These are phyloP conservation scores for Zeuzera pyrina DNA, from an alignment of 2,888 invertebrate species.

Conservation along the genomic window DNA sequence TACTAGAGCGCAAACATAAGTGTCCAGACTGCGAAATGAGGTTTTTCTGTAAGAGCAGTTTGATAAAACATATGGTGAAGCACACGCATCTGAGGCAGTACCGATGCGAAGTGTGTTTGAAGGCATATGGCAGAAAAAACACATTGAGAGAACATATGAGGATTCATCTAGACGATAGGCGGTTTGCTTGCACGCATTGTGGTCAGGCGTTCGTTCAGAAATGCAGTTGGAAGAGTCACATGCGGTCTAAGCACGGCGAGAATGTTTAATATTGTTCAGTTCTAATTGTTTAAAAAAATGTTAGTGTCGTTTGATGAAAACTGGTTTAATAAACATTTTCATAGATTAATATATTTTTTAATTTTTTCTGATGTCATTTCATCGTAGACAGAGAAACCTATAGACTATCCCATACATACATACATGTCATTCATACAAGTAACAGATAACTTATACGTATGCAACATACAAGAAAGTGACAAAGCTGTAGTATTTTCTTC, in stretches of 20 bases:
- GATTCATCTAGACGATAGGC: slow-evolving; percentile 29
- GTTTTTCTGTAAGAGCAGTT: slow-evolving; percentile 28
- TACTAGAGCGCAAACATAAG: slow-evolving; percentile 43
- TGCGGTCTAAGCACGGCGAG: slow-evolving; percentile 33
- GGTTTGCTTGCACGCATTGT: slow-evolving; percentile 29
- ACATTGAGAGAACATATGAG: slow-evolving; percentile 41
- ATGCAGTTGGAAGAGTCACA: slow-evolving; percentile 47
- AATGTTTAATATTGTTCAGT: no score
- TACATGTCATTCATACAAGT: no score
- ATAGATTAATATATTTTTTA: no score
- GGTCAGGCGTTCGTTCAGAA: slow-evolving; percentile 34
- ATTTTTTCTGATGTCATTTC: no score
- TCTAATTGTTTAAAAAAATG: no score
- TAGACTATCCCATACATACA: no score
- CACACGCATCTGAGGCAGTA: slow-evolving; percentile 37
- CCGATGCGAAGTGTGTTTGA: slow-evolving; percentile 40
- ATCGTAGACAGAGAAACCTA: no score
- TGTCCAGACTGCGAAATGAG: slow-evolving; percentile 55
- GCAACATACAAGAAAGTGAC: no score
- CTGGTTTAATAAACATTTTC: no score
- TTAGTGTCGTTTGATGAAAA: no score
- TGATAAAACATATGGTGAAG: slow-evolving; percentile 36
- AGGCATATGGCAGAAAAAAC: slow-evolving; percentile 34
- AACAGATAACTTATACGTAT: no score
- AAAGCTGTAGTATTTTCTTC: no score